Percentiles rank a stretch among this genome's conserved stretches.
These are phyloP conservation scores for Micrasema minimum DNA, from an alignment of 1,140 invertebrate genomes.

Conservation along the genomic window DNA sequence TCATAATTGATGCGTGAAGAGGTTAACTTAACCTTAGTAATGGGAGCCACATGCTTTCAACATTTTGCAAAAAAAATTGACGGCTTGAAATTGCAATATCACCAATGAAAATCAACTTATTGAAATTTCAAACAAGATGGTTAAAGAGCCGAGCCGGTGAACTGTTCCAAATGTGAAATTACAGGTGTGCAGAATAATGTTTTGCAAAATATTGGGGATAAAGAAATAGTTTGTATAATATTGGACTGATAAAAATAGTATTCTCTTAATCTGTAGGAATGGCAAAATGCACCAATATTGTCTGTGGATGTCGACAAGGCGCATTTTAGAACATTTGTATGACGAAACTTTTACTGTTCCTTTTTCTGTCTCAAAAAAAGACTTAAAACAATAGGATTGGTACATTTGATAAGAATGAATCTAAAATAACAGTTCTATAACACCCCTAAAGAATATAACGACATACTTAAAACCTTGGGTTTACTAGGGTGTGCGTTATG, in stretches of 20 bases:
- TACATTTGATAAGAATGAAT: too few relatives aligned
- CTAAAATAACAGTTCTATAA: too few relatives aligned
- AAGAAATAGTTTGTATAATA: background rate
- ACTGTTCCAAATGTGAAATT: background rate
- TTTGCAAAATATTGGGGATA: background rate
- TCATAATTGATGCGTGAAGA: too few relatives aligned
- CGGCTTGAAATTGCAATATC: background rate
- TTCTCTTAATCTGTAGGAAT: background rate
- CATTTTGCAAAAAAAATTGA: background rate
- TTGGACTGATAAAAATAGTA: background rate
- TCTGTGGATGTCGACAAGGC: too few relatives aligned
- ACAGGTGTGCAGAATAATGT: slow-evolving; percentile 1
- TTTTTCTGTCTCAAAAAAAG: too few relatives aligned
- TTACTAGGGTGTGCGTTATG: too few relatives aligned
- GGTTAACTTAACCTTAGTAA: too few relatives aligned
- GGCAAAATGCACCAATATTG: background rate
- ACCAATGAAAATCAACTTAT: background rate
- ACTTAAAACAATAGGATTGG: too few relatives aligned
- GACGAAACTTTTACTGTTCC: too few relatives aligned
- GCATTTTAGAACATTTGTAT: too few relatives aligned
- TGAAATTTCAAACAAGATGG: background rate
- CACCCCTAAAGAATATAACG: too few relatives aligned
- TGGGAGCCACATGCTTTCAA: background rate
- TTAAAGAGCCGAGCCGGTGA: background rate
- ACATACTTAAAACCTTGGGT: too few relatives aligned